Percentiles rank a stretch among this genome's conserved stretches.
Evolutionary conservation across 1,140 invertebrate species (phyloP).

Genomic region (Bombus confusus): DNA sequence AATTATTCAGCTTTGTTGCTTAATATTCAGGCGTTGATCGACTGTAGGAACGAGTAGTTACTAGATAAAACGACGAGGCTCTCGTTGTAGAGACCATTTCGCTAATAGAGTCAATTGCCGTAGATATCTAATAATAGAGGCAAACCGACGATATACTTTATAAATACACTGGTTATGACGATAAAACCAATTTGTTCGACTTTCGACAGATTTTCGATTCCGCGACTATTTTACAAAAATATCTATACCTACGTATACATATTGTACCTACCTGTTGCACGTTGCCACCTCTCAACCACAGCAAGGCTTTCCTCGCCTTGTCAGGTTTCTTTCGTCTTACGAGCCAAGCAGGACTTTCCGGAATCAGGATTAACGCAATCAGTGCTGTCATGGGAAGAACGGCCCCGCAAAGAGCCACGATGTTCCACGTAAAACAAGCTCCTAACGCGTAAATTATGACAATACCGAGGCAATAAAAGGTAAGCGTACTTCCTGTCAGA

Average conservation of each 20-base stretch:
- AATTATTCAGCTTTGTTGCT: no score
- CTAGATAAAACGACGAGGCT: no score
- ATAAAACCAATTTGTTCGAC: not conserved
- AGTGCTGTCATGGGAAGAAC: conserved; percentile 84
- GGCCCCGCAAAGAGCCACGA: conserved; percentile 85
- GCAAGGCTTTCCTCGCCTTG: conserved; percentile 85
- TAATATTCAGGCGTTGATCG: no score
- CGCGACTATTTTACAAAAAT: not conserved
- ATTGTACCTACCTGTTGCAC: conserved; percentile 69
- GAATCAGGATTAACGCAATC: conserved; percentile 85
- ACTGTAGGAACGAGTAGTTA: no score
- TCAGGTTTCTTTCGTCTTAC: conserved; percentile 84
- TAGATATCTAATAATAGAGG: no score
- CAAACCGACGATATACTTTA: not conserved
- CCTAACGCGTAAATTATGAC: conserved; percentile 87
- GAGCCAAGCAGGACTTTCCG: conserved; percentile 89
- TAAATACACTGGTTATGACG: not conserved
- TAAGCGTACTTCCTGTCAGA: conserved; percentile 86
- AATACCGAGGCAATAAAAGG: conserved; percentile 88
- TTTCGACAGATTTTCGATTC: not conserved
- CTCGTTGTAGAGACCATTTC: no score
- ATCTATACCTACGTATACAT: not conserved
- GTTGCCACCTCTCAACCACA: conserved; percentile 86
- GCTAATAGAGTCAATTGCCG: no score
- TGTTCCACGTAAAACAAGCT: conserved; percentile 85